phyloP scores from a whole-genome alignment of 2,797 vertebrate species.

The Sebastes paucispinis region DNA sequence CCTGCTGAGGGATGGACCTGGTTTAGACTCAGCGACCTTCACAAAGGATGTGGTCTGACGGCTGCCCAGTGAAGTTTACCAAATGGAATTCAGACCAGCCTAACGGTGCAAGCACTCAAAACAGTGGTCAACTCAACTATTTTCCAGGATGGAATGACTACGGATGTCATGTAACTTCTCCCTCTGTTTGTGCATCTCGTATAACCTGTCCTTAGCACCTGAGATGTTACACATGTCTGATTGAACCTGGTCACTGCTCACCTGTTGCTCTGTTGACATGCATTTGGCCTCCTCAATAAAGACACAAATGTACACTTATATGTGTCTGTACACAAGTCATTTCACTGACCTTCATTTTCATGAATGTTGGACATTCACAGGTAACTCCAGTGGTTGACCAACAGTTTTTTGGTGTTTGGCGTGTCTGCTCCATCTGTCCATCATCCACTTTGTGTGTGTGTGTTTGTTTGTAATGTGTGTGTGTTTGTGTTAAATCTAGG shows the following conservation, averaged over 20 bases:
- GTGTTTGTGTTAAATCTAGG: too few relatives aligned
- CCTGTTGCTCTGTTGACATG: neutral
- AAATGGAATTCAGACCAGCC: rapidly evolving
- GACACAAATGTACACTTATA: neutral
- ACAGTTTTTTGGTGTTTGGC: neutral
- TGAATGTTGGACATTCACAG: neutral
- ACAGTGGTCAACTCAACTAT: neutral
- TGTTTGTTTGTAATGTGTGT: neutral
- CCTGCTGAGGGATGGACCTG: rapidly evolving
- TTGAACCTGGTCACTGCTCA: neutral
- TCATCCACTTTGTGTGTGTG: neutral
- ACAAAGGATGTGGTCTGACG: constrained; percentile 55
- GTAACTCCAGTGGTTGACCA: neutral
- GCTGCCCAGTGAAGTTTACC: rapidly evolving
- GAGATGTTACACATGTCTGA: neutral
- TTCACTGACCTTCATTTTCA: neutral
- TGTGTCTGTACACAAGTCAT: neutral
- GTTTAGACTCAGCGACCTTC: constrained; percentile 15
- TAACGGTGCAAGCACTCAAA: rapidly evolving
- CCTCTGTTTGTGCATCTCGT: constrained; percentile 27
- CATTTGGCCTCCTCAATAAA: neutral
- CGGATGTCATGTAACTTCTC: rapidly evolving
- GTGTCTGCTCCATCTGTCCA: neutral
- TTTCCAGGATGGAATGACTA: rapidly evolving
- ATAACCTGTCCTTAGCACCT: neutral